Conservation (phyloP, 2,113 vertebrate species). For the Engystomops pustulosus region DNA sequence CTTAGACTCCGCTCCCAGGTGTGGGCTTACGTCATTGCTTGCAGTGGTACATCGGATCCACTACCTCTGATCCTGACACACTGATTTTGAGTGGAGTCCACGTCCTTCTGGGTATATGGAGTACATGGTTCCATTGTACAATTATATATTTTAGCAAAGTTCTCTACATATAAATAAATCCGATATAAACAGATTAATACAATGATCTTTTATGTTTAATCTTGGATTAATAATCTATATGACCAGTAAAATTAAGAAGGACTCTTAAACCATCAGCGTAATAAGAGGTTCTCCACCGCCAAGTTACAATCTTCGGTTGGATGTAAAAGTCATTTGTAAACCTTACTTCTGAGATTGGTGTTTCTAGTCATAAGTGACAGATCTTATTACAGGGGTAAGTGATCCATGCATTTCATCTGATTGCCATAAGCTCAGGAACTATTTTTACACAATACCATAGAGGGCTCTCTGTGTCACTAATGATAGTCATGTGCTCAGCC, state of each 20-base stretch:
- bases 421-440: background rate
- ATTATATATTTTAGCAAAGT: no score
- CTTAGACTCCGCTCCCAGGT: no score
- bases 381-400: conserved; percentile 7
- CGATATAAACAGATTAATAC: no score
- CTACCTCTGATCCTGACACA: no score
- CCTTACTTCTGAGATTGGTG: background rate
- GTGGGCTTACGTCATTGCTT: no score
- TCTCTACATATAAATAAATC: no score
- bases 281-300: background rate
- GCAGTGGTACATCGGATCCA: no score
- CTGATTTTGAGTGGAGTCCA: no score
- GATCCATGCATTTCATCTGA: background rate
- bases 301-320: background rate
- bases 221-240: background rate
- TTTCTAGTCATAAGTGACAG: conserved; percentile 11
- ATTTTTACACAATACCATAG: background rate
- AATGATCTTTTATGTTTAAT: background rate
- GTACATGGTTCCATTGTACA: background rate
- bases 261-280: background rate
- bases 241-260: background rate
- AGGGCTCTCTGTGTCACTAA: background rate
- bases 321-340: background rate
- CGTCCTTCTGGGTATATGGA: background rate
- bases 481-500: background rate